Evolutionary conservation across 2,888 invertebrate species (phyloP).

Genomic region (Eucera pruinosa): DNA sequence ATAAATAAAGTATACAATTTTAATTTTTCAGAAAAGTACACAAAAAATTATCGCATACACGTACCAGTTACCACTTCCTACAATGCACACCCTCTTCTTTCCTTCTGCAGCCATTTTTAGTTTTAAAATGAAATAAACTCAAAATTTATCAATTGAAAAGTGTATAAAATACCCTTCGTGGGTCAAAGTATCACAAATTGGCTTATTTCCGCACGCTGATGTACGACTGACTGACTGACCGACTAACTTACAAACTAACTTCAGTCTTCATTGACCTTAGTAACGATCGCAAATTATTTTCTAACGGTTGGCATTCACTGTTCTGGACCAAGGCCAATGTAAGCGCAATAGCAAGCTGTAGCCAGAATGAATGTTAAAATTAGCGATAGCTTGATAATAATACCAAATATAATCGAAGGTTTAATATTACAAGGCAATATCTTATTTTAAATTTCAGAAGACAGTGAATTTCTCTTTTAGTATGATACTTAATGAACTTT

Average conservation of each 20-base stretch:
- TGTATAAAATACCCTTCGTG: neutral
- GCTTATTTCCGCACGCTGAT: conserved; percentile 55
- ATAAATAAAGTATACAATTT: neutral
- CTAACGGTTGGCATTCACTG: conserved; percentile 72
- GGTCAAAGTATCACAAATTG: conserved; percentile 26
- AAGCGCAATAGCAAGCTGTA: conserved; percentile 65
- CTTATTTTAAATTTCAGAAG: conserved; percentile 23
- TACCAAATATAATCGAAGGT: conserved; percentile 24
- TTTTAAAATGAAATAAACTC: conserved; percentile 59
- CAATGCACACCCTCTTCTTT: conserved; percentile 85
- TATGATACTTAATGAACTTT: neutral
- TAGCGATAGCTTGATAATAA: conserved; percentile 77
- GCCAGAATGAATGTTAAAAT: conserved; percentile 77
- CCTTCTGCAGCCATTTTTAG: conserved; percentile 45
- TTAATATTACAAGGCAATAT: conserved; percentile 18
- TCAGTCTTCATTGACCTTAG: conserved; percentile 79
- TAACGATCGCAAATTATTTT: conserved; percentile 73
- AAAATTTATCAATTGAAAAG: conserved; percentile 17
- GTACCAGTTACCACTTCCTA: conserved; percentile 86
- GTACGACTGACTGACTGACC: conserved; percentile 67
- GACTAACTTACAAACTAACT: conserved; percentile 76
- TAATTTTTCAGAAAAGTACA: neutral
- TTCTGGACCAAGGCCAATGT: conserved; percentile 78
- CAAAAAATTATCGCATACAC: conserved; percentile 1
- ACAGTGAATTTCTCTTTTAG: neutral